These are phyloP conservation scores for Haliclona indistincta DNA, from an alignment of 37 sponge, comb jelly and placozoan genomes.

Conservation along the genomic window DNA sequence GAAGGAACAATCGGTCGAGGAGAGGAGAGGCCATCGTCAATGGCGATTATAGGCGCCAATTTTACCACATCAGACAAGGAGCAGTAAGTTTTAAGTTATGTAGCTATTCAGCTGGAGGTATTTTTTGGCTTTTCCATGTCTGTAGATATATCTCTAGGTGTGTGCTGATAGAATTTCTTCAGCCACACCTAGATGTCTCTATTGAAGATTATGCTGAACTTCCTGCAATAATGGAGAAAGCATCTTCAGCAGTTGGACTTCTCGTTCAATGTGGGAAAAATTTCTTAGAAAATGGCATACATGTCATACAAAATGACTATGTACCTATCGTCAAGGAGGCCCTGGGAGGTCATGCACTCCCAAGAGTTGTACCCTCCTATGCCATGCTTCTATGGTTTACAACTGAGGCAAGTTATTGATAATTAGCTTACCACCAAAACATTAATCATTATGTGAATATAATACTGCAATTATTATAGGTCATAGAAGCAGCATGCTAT, in stretches of 20 bases:
- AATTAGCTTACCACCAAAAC: too few relatives aligned
- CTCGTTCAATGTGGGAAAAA: neutral
- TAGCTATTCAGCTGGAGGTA: too few relatives aligned
- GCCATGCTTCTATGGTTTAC: constrained; percentile 13
- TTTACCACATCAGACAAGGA: neutral
- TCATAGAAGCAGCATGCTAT: too few relatives aligned
- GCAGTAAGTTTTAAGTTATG: neutral
- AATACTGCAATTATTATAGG: too few relatives aligned
- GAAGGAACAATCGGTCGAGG: neutral
- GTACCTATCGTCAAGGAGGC: neutral
- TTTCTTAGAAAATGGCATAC: neutral
- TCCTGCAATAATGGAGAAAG: neutral
- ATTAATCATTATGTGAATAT: too few relatives aligned
- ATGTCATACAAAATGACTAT: neutral
- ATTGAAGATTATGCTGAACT: neutral
- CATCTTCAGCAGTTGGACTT: neutral
- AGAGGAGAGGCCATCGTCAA: constrained; percentile 1
- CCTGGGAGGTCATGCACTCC: neutral
- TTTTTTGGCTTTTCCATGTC: neutral
- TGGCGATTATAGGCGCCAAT: neutral
- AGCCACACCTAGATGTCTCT: neutral
- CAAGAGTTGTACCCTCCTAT: neutral
- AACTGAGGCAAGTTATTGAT: neutral
- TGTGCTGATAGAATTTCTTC: constrained; percentile 1
- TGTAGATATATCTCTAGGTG: constrained; percentile 10